A percentile compares a stretch with the other conserved stretches of the same genome.
Evolutionary conservation across 2,797 vertebrate genomes (phyloP).

Genomic region (Rhinoraja longicauda): DNA sequence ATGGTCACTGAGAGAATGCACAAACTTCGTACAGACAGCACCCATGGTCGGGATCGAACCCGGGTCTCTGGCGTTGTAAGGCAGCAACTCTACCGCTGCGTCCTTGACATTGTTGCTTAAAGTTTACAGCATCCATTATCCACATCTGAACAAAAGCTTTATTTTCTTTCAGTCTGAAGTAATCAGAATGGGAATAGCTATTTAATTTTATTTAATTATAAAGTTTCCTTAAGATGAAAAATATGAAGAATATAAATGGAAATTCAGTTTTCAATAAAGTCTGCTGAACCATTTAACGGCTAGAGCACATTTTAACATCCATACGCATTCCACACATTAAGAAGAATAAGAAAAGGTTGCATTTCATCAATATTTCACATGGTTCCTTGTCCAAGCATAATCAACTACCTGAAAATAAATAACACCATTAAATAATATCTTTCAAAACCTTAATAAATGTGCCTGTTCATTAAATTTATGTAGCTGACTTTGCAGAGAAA

Average conservation of each 20-base stretch:
- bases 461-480: constrained; percentile 38
- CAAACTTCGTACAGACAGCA: no score
- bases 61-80: no score
- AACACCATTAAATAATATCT: constrained; percentile 36
- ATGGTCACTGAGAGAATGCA: no score
- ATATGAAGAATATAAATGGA: background rate
- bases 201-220: constrained; percentile 1
- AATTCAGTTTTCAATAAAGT: background rate
- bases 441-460: constrained; percentile 39
- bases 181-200: background rate
- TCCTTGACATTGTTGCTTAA: no score
- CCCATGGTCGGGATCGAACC: no score
- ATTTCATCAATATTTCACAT: constrained; percentile 32
- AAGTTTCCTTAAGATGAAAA: background rate
- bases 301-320: background rate
- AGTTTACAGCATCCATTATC: background rate
- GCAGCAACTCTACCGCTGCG: no score
- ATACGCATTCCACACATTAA: background rate
- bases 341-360: constrained; percentile 23
- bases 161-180: background rate
- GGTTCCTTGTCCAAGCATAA: constrained; percentile 24
- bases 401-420: constrained; percentile 38
- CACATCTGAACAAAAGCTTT: background rate
- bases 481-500: constrained; percentile 37
- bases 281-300: background rate